These are phyloP conservation scores for Oncorhynchus tshawytscha DNA, from an alignment of 2,113 vertebrate species.

Conservation along the genomic window DNA sequence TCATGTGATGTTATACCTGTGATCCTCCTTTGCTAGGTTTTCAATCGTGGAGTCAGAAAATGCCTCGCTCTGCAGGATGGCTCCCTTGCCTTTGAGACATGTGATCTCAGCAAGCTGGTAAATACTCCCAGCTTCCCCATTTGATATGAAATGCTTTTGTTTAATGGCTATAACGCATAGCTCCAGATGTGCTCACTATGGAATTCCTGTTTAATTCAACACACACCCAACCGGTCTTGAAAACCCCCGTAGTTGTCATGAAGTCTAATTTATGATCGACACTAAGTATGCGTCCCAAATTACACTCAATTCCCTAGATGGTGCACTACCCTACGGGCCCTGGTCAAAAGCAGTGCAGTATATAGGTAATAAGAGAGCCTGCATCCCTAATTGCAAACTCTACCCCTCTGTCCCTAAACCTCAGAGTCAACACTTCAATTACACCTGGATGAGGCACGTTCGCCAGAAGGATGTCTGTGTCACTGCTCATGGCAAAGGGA, in stretches of 20 bases:
- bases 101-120: conserved; percentile 80
- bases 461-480: conserved; percentile 80
- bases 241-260: conserved; percentile 22
- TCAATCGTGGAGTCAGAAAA: conserved; percentile 79
- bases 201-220: conserved; percentile 19
- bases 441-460: conserved; percentile 87
- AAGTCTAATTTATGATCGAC: conserved; percentile 30
- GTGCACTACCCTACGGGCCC: too few relatives aligned
- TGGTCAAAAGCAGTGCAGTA: too few relatives aligned
- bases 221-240: neutral
- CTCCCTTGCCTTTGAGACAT: conserved; percentile 69
- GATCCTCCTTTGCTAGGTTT: conserved; percentile 70
- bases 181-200: neutral
- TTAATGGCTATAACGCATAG: neutral
- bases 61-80: conserved; percentile 77
- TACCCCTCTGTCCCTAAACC: neutral
- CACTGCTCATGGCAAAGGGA: conserved; percentile 3
- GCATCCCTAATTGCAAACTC: neutral
- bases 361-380: too few relatives aligned
- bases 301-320: neutral
- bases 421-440: conserved; percentile 88
- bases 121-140: neutral
- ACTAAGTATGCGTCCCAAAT: neutral
- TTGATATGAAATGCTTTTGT: neutral
- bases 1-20: neutral